Conservation (phyloP, 2,888 invertebrate species). For the Notocelia uddmanniana region DNA sequence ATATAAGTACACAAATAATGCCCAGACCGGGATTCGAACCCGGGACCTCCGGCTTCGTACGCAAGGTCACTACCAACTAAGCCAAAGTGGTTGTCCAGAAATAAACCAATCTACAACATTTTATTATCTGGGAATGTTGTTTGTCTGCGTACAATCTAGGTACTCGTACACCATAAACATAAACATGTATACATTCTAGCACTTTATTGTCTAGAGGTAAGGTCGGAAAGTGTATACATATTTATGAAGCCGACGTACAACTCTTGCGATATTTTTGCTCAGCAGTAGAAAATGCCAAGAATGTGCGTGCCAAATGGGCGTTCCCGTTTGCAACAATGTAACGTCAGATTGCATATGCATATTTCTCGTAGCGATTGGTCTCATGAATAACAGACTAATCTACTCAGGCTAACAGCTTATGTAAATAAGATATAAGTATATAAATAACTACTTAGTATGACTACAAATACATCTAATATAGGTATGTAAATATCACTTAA, state of each 20-base stretch:
- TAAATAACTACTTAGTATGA: no score
- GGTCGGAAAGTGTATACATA: no score
- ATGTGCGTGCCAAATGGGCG: conserved; percentile 2
- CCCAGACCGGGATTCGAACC: no score
- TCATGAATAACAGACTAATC: not conserved
- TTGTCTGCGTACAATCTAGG: not conserved
- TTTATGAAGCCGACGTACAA: no score
- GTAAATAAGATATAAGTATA: not conserved
- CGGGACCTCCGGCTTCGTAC: no score
- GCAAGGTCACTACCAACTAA: no score
- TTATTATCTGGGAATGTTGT: not conserved
- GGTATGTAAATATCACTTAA: no score
- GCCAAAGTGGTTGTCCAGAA: no score
- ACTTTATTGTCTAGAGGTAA: no score
- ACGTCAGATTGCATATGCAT: not conserved
- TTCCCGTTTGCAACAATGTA: conserved; percentile 1
- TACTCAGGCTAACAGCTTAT: conserved; percentile 1
- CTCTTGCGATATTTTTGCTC: not conserved
- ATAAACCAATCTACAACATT: not conserved
- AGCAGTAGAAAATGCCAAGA: conserved; percentile 2
- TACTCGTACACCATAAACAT: no score
- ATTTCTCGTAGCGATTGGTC: not conserved
- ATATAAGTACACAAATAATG: no score
- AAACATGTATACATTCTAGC: no score
- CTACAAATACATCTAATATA: not conserved